Evolutionary conservation across 1,140 invertebrate species (phyloP).

Genomic region (Caenorhabditis remanei): DNA sequence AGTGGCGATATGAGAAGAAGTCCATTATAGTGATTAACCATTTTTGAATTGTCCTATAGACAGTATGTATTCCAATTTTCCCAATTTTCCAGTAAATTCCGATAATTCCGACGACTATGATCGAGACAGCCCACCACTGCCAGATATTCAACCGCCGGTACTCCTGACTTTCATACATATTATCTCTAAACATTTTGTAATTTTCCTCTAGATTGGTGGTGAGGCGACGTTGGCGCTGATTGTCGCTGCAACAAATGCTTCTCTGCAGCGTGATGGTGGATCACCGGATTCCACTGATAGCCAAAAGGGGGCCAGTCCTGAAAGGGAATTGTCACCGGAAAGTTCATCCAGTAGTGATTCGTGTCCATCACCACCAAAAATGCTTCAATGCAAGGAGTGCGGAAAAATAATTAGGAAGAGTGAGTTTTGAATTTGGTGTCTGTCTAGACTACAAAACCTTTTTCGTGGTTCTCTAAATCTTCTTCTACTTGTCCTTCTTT

Average conservation of each 20-base stretch:
- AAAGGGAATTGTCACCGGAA: background rate
- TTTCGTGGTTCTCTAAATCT: background rate
- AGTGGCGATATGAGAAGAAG: background rate
- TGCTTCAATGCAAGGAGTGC: slow-evolving; percentile 71
- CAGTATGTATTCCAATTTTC: background rate
- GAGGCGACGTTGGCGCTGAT: slow-evolving; percentile 52
- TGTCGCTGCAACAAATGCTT: slow-evolving; percentile 32
- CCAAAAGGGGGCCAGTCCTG: background rate
- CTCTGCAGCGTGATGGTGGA: background rate
- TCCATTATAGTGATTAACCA: background rate
- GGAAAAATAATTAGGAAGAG: slow-evolving; percentile 76
- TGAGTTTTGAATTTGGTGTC: slow-evolving; percentile 51
- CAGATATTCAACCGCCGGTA: background rate
- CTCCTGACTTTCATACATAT: background rate
- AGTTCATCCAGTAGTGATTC: slow-evolving; percentile 26
- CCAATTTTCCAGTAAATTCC: slow-evolving; percentile 5
- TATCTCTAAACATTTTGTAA: background rate
- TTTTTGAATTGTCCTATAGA: background rate
- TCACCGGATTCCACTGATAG: slow-evolving; percentile 8
- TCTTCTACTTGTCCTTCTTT: background rate
- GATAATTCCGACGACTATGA: slow-evolving; percentile 34
- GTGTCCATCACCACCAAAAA: slow-evolving; percentile 30
- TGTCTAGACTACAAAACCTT: too few species aligned
- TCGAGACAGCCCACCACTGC: background rate
- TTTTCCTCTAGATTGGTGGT: slow-evolving; percentile 58